Conservation (phyloP, 2,113 vertebrate species). For the Marmota monax region DNA sequence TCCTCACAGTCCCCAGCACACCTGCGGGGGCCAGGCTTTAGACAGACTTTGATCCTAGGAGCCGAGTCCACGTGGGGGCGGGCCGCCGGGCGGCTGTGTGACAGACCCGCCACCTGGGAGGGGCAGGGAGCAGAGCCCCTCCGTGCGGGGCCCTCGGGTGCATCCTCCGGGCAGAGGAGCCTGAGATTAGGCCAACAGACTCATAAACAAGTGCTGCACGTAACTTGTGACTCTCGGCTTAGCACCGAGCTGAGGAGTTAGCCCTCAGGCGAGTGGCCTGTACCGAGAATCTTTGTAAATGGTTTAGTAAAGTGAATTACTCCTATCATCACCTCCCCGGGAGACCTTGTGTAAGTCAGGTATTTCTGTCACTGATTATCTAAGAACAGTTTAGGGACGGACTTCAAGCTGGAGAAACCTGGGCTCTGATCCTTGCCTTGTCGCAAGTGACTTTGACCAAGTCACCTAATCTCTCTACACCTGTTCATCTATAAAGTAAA, state of each 20-base stretch:
- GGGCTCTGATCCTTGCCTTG: not conserved
- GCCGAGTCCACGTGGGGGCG: conserved; percentile 73
- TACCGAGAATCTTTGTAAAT: not conserved
- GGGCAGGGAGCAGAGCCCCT: not conserved
- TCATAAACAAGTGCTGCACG: not conserved
- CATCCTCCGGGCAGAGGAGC: not conserved
- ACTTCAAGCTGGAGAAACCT: not conserved
- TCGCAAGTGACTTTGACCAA: not conserved
- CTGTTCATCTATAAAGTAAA: not conserved
- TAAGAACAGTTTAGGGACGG: not conserved
- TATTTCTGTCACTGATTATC: conserved; percentile 42
- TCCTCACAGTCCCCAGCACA: not conserved
- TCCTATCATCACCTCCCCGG: not conserved
- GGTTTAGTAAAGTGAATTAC: not conserved
- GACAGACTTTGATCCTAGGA: conserved; percentile 73
- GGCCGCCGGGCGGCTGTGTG: not conserved
- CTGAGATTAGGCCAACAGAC: not conserved
- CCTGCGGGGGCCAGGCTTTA: not conserved
- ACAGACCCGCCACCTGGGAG: not conserved
- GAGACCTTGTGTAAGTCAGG: not conserved
- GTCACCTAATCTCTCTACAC: not conserved
- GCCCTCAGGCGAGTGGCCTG: not conserved
- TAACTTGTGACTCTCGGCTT: not conserved
- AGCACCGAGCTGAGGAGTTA: not conserved
- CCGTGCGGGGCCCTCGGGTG: not conserved